phyloP scores from a whole-genome alignment of 2,797 vertebrate species.

The Leptatherina wallacei region DNA sequence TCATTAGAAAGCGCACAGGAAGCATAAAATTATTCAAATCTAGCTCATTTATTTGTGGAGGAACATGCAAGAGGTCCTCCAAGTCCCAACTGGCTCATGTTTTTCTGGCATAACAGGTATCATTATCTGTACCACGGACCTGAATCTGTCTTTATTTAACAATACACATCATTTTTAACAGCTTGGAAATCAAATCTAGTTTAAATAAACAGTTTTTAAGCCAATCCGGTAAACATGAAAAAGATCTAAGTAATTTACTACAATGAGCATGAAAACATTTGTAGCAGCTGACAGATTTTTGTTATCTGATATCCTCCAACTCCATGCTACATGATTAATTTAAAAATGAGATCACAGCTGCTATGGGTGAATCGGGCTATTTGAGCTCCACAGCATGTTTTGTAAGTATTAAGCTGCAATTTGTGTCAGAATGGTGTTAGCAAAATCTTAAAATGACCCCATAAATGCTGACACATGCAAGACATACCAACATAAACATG shows the following conservation, averaged over 20 bases:
- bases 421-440: constrained; percentile 48
- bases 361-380: constrained; percentile 13
- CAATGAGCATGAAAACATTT: constrained; percentile 1
- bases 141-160: background rate
- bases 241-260: background rate
- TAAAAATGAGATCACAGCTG: constrained; percentile 5
- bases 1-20: too few species aligned
- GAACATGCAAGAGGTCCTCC: too few species aligned
- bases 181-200: background rate
- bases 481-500: constrained; percentile 45
- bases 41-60: too few species aligned
- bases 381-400: constrained; percentile 20
- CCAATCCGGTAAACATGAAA: background rate
- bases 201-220: background rate
- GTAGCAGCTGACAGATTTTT: constrained; percentile 2
- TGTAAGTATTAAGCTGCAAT: constrained; percentile 38
- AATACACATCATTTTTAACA: background rate
- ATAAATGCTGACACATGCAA: constrained; percentile 22
- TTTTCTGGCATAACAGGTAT: background rate
- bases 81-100: background rate
- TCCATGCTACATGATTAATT: constrained; percentile 13
- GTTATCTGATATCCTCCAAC: background rate
- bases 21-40: too few species aligned
- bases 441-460: constrained; percentile 52
- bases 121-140: background rate